A percentile compares a stretch with the other conserved stretches of the same genome.
Conservation (phyloP, 1,140 invertebrate genomes). For the Tetragnatha versicolor region DNA sequence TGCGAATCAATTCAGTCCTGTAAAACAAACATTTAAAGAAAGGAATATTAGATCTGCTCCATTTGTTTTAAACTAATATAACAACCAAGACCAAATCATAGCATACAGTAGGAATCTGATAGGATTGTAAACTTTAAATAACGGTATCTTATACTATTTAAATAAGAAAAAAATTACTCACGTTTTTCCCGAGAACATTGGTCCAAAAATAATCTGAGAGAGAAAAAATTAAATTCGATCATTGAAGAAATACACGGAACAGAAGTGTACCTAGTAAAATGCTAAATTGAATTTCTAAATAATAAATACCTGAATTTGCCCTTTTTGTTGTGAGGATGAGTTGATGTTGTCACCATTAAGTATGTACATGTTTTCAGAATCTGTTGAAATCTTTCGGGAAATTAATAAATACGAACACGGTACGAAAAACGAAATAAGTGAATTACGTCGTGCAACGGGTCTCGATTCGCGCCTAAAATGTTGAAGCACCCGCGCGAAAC, state of each 20-base stretch:
- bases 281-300: too few relatives aligned
- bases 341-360: not conserved
- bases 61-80: too few relatives aligned
- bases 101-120: too few relatives aligned
- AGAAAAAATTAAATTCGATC: not conserved
- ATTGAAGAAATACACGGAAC: not conserved
- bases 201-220: constrained; percentile 46
- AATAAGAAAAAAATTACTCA: constrained; percentile 22
- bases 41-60: too few relatives aligned
- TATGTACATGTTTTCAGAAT: constrained; percentile 1
- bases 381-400: not conserved
- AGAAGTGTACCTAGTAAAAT: too few relatives aligned
- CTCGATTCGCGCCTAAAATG: constrained; percentile 3
- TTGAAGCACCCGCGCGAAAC: not conserved
- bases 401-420: not conserved
- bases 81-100: too few relatives aligned
- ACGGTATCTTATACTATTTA: not conserved
- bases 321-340: not conserved
- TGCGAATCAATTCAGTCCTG: constrained; percentile 72
- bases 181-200: constrained; percentile 51
- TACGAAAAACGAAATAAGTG: not conserved
- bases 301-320: constrained; percentile 33
- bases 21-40: too few relatives aligned
- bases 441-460: too few relatives aligned
- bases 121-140: not conserved